Percentiles rank a stretch among this genome's conserved stretches.
phyloP scores from a whole-genome alignment of 2,113 vertebrate species.

The Xiphorhynchus elegans region DNA sequence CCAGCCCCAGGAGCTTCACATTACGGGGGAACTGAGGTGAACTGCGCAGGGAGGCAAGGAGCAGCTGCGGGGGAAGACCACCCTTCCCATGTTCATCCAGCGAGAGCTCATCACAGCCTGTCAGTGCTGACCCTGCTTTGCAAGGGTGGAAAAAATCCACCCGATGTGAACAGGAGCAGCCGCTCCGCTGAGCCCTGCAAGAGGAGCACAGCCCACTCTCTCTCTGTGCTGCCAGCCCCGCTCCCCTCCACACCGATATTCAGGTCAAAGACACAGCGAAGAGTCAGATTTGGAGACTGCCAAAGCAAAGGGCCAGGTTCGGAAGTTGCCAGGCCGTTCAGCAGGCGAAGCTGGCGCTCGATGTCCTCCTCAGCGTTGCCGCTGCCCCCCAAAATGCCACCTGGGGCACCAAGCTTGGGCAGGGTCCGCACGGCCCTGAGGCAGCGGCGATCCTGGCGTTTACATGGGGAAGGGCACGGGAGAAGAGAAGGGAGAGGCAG shows the following conservation, averaged over 20 bases:
- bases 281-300: background rate
- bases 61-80: background rate
- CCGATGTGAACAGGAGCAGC: background rate
- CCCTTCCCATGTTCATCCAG: background rate
- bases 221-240: background rate
- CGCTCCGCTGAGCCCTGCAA: background rate
- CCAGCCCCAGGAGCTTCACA: background rate
- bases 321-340: background rate
- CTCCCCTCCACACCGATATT: background rate
- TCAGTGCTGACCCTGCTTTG: background rate
- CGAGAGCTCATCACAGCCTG: background rate
- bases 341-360: background rate
- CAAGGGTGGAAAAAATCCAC: background rate
- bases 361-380: background rate
- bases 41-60: rapidly evolving
- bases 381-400: background rate
- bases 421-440: background rate
- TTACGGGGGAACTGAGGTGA: background rate
- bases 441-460: background rate
- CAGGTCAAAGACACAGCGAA: background rate
- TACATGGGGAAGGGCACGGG: background rate
- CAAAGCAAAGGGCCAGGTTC: background rate
- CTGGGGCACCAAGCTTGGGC: background rate
- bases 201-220: background rate
- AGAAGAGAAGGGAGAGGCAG: background rate